These are phyloP conservation scores for Eupithecia pulchellata DNA, from an alignment of 2,888 invertebrate species.

Conservation along the genomic window DNA sequence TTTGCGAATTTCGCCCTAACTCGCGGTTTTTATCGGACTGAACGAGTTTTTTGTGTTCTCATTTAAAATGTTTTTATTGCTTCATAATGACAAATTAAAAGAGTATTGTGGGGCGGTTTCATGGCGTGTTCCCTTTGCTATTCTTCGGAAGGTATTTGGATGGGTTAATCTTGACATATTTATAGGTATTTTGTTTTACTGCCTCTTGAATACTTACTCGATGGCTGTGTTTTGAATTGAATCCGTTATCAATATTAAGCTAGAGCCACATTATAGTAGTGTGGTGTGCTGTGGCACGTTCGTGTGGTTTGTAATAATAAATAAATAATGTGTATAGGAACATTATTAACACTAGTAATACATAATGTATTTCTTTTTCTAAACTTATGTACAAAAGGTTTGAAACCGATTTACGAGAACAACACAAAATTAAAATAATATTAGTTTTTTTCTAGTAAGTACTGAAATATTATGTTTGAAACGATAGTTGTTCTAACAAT, in stretches of 20 bases:
- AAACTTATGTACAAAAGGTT: background rate
- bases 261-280: background rate
- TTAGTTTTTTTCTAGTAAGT: background rate
- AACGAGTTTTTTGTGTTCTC: constrained; percentile 82
- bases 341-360: background rate
- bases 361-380: background rate
- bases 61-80: constrained; percentile 84
- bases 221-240: background rate
- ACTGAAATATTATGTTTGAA: background rate
- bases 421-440: background rate
- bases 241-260: background rate
- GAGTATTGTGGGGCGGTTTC: constrained; percentile 81
- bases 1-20: constrained; percentile 83
- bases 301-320: background rate
- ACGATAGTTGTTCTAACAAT: background rate
- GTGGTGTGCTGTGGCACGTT: background rate
- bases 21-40: constrained; percentile 79
- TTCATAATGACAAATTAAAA: constrained; percentile 84
- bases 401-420: background rate
- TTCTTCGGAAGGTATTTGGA: constrained; percentile 64
- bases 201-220: background rate
- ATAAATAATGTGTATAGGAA: no score
- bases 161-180: constrained; percentile 56
- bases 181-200: constrained; percentile 2
- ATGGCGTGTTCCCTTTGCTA: constrained; percentile 72